Evolutionary conservation across 2,797 vertebrate genomes (phyloP).

Genomic region (Epinephelus awoara): DNA sequence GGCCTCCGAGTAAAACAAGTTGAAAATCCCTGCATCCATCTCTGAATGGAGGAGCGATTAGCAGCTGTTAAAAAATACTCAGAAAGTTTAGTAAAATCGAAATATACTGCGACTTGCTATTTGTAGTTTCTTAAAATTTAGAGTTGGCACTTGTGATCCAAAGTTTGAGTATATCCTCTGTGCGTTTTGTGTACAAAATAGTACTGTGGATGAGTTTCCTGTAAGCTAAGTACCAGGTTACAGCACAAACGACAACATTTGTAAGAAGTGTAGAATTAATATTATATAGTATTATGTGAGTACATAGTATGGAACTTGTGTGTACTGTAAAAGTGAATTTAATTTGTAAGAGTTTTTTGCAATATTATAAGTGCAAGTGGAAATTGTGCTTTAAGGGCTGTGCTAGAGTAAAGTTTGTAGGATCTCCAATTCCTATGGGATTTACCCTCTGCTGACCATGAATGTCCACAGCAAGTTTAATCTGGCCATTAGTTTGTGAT

Average conservation of each 20-base stretch:
- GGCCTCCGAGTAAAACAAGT: too few species aligned
- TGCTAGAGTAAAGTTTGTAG: background rate
- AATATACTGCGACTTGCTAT: background rate
- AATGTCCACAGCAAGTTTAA: background rate
- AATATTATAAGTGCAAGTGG: background rate
- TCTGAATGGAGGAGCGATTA: background rate
- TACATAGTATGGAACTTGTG: too few species aligned
- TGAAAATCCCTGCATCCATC: too few species aligned
- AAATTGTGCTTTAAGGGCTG: background rate
- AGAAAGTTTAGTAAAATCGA: background rate
- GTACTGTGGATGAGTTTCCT: too few species aligned
- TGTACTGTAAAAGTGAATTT: too few species aligned
- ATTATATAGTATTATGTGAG: too few species aligned
- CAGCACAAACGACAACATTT: too few species aligned
- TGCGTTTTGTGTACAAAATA: too few species aligned
- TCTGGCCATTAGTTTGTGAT: background rate
- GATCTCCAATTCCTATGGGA: background rate
- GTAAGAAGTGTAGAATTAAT: too few species aligned
- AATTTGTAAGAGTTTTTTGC: background rate
- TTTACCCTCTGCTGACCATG: background rate
- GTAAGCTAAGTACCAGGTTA: too few species aligned
- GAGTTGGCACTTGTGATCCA: background rate
- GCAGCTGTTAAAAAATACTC: background rate
- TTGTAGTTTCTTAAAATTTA: background rate
- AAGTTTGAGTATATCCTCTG: background rate